Conservation (phyloP, 2,113 vertebrate species). For the Malurus melanocephalus region DNA sequence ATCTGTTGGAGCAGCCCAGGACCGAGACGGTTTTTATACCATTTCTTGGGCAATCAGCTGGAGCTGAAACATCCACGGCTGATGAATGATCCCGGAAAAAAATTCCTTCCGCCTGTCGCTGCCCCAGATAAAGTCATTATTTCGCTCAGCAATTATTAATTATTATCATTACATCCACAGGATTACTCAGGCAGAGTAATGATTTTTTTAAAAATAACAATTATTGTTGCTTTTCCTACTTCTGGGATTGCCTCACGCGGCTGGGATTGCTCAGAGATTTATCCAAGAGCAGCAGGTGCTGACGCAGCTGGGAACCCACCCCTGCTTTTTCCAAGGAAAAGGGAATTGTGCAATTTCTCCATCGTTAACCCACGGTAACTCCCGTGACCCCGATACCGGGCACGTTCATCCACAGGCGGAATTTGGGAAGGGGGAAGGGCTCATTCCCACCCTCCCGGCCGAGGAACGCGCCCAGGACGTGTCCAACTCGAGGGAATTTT, state of each 20-base stretch:
- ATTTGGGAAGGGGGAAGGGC: neutral
- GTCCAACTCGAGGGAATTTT: neutral
- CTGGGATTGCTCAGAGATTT: neutral
- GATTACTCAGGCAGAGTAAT: neutral
- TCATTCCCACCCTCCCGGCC: neutral
- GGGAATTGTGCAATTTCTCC: neutral
- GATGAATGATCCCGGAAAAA: neutral
- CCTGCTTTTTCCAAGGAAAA: neutral
- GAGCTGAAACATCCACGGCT: neutral
- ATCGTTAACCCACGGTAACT: neutral
- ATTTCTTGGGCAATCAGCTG: conserved; percentile 5
- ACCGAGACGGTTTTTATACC: neutral
- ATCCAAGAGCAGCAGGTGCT: neutral
- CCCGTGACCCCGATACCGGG: neutral
- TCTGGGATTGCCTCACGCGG: neutral
- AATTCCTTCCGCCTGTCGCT: conserved; percentile 8
- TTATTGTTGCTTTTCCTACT: neutral
- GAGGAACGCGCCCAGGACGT: neutral
- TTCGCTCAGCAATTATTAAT: neutral
- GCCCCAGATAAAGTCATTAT: conserved; percentile 3
- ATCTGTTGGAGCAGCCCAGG: neutral
- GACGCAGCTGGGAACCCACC: neutral
- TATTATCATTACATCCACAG: neutral
- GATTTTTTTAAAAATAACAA: neutral
- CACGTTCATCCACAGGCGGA: rapidly evolving